Percentiles rank a stretch among this genome's conserved stretches.
Evolutionary conservation across 2,797 vertebrate species (phyloP).

Genomic region (Carapus acus): DNA sequence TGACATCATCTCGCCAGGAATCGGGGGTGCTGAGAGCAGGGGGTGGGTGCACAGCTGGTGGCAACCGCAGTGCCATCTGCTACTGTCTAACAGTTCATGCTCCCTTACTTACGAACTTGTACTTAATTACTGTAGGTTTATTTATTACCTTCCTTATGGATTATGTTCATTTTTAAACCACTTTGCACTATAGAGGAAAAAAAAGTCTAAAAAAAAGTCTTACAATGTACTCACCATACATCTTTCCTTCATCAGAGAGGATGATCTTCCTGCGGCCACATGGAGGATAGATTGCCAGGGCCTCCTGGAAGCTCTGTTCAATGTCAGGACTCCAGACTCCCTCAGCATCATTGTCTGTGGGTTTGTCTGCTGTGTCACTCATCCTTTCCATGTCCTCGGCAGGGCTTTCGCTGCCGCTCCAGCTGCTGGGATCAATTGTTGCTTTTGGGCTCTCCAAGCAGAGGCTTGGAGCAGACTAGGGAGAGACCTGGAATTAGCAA

Average conservation of each 20-base stretch:
- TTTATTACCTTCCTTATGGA: too few relatives aligned
- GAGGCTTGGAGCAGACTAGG: slow-evolving; percentile 90
- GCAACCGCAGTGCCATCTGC: slow-evolving; percentile 91
- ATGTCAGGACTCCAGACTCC: slow-evolving; percentile 99
- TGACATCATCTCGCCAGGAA: slow-evolving; percentile 83
- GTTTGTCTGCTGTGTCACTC: slow-evolving; percentile 98
- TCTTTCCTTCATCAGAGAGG: slow-evolving; percentile 99
- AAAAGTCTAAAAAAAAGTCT: not conserved
- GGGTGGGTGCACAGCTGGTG: slow-evolving; percentile 85
- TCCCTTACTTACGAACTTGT: slow-evolving; percentile 78
- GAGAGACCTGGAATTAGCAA: slow-evolving; percentile 80
- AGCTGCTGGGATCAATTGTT: slow-evolving; percentile 99
- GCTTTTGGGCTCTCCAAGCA: slow-evolving; percentile 87
- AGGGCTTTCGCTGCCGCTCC: slow-evolving; percentile 99
- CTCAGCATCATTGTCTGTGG: slow-evolving; percentile 95
- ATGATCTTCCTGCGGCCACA: slow-evolving; percentile 99
- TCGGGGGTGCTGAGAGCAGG: slow-evolving; percentile 46
- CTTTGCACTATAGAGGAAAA: not conserved
- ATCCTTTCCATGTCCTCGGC: slow-evolving; percentile 98
- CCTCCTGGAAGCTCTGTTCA: slow-evolving; percentile 99
- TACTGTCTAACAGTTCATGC: slow-evolving; percentile 78
- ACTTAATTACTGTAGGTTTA: slow-evolving; percentile 59
- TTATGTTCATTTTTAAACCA: not conserved
- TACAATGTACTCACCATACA: slow-evolving; percentile 90
- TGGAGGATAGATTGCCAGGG: slow-evolving; percentile 97